Evolutionary conservation across 1,140 invertebrate genomes (phyloP).

Genomic region (Teleogryllus occipitalis): DNA sequence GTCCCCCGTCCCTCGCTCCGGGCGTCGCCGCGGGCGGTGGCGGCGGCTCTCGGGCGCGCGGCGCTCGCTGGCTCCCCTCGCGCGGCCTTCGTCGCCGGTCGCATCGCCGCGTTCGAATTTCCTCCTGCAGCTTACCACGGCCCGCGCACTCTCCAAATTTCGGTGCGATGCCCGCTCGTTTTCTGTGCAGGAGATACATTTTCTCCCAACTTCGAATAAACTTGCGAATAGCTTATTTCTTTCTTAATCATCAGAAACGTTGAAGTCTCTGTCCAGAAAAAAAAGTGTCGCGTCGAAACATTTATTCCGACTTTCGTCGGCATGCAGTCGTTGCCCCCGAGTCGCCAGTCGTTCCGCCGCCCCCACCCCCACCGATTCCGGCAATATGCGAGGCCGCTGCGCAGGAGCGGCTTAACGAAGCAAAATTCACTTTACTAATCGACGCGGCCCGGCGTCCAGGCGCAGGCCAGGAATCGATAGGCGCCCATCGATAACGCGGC

Average conservation of each 20-base stretch:
- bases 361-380: neutral
- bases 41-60: neutral
- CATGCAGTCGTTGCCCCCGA: too few relatives aligned
- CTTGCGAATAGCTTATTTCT: too few relatives aligned
- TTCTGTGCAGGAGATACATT: too few relatives aligned
- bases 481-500: neutral
- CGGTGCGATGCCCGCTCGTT: too few relatives aligned
- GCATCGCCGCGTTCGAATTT: constrained; percentile 19
- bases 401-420: neutral
- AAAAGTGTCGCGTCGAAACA: neutral
- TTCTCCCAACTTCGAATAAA: too few relatives aligned
- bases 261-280: neutral
- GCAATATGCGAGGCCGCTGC: neutral
- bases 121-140: neutral
- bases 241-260: neutral
- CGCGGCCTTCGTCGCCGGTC: constrained; percentile 20
- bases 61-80: constrained; percentile 14
- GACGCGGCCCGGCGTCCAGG: neutral
- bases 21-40: constrained; percentile 18
- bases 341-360: too few relatives aligned
- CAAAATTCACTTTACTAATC: constrained; percentile 5
- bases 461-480: neutral
- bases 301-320: too few relatives aligned
- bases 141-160: too few relatives aligned
- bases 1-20: constrained; percentile 22